Evolutionary conservation across 1,140 invertebrate species (phyloP).

Genomic region (Tetramorium alpestre): DNA sequence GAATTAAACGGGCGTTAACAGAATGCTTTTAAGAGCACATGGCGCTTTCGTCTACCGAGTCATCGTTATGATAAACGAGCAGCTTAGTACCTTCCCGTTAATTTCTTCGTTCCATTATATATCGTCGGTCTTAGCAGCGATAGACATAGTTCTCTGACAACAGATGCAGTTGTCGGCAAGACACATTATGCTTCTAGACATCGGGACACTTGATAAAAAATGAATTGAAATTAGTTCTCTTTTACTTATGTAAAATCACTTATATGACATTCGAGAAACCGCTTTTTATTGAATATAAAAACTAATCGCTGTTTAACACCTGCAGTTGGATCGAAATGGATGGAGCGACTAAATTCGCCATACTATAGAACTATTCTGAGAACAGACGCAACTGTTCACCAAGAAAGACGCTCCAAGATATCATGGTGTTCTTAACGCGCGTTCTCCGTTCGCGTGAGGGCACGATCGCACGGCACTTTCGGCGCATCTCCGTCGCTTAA

Average conservation of each 20-base stretch:
- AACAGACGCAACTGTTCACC: conserved; percentile 36
- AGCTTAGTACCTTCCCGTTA: conserved; percentile 54
- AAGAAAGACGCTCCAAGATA: conserved; percentile 33
- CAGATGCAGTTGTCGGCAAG: neutral
- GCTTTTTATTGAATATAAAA: neutral
- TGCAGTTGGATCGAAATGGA: neutral
- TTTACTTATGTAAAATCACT: neutral
- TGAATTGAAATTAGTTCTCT: neutral
- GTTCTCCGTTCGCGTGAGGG: neutral
- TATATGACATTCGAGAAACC: neutral
- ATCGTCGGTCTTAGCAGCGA: conserved; percentile 2
- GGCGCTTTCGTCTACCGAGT: conserved; percentile 67
- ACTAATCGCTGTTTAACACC: neutral
- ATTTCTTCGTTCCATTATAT: conserved; percentile 56
- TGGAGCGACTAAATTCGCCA: neutral
- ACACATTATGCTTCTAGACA: conserved; percentile 3
- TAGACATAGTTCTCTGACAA: conserved; percentile 24
- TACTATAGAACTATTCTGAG: neutral
- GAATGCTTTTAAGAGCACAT: conserved; percentile 69
- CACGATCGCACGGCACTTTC: conserved; percentile 10
- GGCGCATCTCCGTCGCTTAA: conserved; percentile 54
- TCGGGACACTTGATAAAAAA: neutral
- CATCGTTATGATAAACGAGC: conserved; percentile 77
- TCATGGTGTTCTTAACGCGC: neutral
- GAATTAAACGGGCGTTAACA: conserved; percentile 73